Base-by-base conservation (phyloP, 2,797 vertebrate genomes). In the Acrossocheilus fasciatus region DNA sequence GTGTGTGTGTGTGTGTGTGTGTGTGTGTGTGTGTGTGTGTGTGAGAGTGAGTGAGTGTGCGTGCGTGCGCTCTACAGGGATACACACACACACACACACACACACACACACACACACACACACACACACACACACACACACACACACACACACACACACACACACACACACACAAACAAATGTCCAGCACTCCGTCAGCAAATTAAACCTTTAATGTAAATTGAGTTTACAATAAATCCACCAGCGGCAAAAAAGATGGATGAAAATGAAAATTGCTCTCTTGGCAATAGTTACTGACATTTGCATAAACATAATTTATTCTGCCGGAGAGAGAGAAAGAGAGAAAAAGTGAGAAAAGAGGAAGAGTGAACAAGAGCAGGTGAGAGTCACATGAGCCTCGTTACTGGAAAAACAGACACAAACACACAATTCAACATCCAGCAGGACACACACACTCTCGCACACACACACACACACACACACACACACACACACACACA, bases 221-320 rank as follows among this genome's bases (percentile, higher is more conserved):
- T 92, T 94, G 87, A 94, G 94, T 80, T 92, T 90, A 91, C 84
- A 94, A 94, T 94, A 95, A 94, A 93, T 95, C 89, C 92, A 81
- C 88, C 79, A 90, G 93, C 89, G 26, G 82, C 76, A 85, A 59
- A 68, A 17, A 23, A 86, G 39, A 47, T 6, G 30, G 17, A 73
- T 8, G 91, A 92, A 94, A 96, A 96, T 94, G 90, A 93, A 96
- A 96, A 96, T 91, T 91, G 86, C 86, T 92, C 91, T 91, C 86
- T 92, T 95, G 92, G 92, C 85, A 95, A 91, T 82, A 87, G 39
- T 88, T 93, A n/a, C 78, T 87, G 6, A 84, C 88, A 95, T 96
- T 93, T 95, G 89, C 79, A 91, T 93, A 93, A 59, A 54, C 26
- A 91, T 93, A 92, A 94, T 93, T 94, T 89, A 94, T 92, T 94